phyloP scores from a whole-genome alignment of 1,140 invertebrate genomes.

The Drosophila lacertosa region DNA sequence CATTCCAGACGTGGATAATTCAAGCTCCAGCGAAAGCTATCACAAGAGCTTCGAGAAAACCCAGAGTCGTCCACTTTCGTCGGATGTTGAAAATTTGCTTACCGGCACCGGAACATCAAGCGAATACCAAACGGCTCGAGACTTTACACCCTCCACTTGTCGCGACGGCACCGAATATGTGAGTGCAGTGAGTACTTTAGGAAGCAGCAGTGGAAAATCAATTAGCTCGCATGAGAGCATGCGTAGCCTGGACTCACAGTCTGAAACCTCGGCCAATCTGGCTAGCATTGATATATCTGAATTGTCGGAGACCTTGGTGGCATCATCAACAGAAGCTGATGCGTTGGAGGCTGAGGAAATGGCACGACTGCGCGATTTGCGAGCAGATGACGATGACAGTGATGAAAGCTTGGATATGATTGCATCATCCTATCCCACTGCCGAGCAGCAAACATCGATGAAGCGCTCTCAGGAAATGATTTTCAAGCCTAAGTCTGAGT shows the following conservation, averaged over 20 bases:
- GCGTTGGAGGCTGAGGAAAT: conserved; percentile 72
- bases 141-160: conserved; percentile 86
- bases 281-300: conserved; percentile 95
- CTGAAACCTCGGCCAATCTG: conserved; percentile 93
- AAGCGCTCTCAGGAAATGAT: conserved; percentile 95
- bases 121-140: conserved; percentile 95
- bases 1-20: conserved; percentile 89
- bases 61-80: conserved; percentile 92
- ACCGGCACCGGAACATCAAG: conserved; percentile 86
- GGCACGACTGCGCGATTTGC: conserved; percentile 60
- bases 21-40: conserved; percentile 94
- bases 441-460: conserved; percentile 88
- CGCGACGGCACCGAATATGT: conserved; percentile 92
- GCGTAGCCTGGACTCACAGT: conserved; percentile 94
- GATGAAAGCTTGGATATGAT: conserved; percentile 71
- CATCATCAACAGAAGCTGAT: conserved; percentile 88
- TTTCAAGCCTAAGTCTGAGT: conserved; percentile 88
- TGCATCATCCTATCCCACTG: conserved; percentile 43
- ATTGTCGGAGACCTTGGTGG: conserved; percentile 94
- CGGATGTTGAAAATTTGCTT: conserved; percentile 92
- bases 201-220: conserved; percentile 84
- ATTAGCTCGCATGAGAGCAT: conserved; percentile 94
- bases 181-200: conserved; percentile 88
- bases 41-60: conserved; percentile 95
- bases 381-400: conserved; percentile 74